Conservation (phyloP, 2,888 invertebrate genomes). For the Sarcophaga carnaria region DNA sequence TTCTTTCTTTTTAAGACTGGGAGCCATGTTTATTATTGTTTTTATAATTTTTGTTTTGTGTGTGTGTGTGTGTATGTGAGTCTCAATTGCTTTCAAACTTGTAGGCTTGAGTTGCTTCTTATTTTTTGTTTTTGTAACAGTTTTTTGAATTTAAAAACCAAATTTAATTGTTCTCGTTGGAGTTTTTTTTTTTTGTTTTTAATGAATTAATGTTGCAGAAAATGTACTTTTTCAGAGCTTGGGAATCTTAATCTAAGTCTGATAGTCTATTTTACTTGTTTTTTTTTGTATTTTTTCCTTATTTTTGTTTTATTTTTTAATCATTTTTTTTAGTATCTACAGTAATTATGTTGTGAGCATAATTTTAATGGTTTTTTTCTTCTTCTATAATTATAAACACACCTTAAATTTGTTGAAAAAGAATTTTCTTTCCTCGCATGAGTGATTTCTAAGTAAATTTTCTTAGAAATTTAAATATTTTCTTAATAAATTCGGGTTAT, state of each 20-base stretch:
- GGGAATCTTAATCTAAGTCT: slow-evolving; percentile 48
- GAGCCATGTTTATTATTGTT: too few species aligned
- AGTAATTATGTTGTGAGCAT: not conserved
- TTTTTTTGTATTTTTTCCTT: not conserved
- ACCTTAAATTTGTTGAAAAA: slow-evolving; percentile 34
- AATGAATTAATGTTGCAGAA: slow-evolving; percentile 56
- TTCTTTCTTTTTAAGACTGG: not conserved
- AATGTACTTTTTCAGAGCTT: slow-evolving; percentile 53
- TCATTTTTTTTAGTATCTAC: not conserved
- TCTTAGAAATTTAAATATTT: too few species aligned
- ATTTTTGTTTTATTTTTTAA: not conserved
- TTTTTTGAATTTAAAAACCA: not conserved
- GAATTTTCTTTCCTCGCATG: slow-evolving; percentile 11
- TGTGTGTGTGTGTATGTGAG: not conserved
- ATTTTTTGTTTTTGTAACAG: not conserved
- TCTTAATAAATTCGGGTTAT: too few species aligned
- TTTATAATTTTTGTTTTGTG: too few species aligned
- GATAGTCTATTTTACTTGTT: not conserved
- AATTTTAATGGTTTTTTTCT: not conserved
- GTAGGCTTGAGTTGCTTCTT: slow-evolving; percentile 2
- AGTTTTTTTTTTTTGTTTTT: slow-evolving; percentile 12
- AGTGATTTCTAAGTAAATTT: slow-evolving; percentile 17
- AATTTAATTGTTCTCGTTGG: slow-evolving; percentile 34
- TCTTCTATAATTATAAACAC: slow-evolving; percentile 6
- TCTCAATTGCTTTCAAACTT: not conserved